Conservation (phyloP, 2,888 invertebrate species). For the Endotricha flammealis region DNA sequence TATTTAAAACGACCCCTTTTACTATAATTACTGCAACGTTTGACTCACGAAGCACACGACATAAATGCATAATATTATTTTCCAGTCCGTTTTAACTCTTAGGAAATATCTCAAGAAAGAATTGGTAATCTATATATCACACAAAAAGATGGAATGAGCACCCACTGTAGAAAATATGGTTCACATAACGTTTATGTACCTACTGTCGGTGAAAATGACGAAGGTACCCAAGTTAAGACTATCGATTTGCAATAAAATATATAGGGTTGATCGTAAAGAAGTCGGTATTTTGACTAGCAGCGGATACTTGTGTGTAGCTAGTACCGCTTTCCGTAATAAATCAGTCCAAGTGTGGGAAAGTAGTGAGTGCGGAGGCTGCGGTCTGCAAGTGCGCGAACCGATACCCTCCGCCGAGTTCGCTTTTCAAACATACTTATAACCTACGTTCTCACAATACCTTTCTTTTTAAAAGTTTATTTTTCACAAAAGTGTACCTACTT, state of each 20-base stretch:
- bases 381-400: conserved; percentile 46
- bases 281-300: conserved; percentile 50
- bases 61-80: conserved; percentile 32
- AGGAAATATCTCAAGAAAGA: conserved; percentile 3
- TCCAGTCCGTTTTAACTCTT: conserved; percentile 19
- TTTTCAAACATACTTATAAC: too few species aligned
- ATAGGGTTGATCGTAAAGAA: conserved; percentile 58
- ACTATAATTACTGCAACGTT: conserved; percentile 46
- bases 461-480: too few species aligned
- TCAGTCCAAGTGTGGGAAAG: conserved; percentile 53
- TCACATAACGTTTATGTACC: conserved; percentile 5
- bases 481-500: too few species aligned
- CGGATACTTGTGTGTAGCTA: conserved; percentile 49
- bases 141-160: conserved; percentile 16
- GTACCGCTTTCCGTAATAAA: conserved; percentile 56
- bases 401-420: conserved; percentile 30
- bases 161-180: conserved; percentile 13
- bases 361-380: conserved; percentile 49
- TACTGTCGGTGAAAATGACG: conserved; percentile 25
- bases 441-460: too few species aligned
- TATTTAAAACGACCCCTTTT: conserved; percentile 45
- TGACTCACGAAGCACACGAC: conserved; percentile 42
- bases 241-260: conserved; percentile 57
- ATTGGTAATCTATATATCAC: conserved; percentile 8
- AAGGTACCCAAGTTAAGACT: conserved; percentile 40